Conservation (phyloP, 2,113 vertebrate species). For the Catharus fuscescens region DNA sequence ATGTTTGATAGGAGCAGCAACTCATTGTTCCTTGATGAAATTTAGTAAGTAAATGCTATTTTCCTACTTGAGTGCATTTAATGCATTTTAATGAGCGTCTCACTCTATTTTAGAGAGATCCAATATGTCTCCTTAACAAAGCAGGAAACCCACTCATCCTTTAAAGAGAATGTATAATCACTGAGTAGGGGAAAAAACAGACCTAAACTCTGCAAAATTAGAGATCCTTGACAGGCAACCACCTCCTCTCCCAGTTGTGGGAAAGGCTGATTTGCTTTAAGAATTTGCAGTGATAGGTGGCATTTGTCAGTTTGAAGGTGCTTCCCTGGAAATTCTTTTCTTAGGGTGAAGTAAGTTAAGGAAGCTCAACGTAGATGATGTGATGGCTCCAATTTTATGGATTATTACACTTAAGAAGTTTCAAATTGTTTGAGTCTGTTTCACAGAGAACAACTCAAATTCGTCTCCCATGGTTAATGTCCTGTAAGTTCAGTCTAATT, state of each 20-base stretch:
- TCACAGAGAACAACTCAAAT: not conserved
- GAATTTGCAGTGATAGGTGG: not conserved
- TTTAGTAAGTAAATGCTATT: not conserved
- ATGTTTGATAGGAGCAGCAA: not conserved
- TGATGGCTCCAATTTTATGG: not conserved
- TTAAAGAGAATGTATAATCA: not conserved
- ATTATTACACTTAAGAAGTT: not conserved
- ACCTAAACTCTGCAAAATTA: not conserved
- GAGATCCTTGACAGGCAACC: not conserved
- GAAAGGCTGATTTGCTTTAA: not conserved
- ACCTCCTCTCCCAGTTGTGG: not conserved
- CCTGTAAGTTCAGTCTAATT: not conserved
- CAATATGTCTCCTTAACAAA: not conserved
- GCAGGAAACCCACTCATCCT: not conserved
- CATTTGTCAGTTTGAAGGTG: not conserved
- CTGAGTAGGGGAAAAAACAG: not conserved
- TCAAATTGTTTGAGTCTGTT: not conserved
- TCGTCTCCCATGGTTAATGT: not conserved
- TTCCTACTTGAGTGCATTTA: not conserved
- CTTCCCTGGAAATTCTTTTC: not conserved
- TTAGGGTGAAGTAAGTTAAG: not conserved
- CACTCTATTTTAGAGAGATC: not conserved
- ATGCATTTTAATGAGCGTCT: not conserved
- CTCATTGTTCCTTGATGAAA: not conserved
- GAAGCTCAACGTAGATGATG: not conserved